Evolutionary conservation across 2,113 vertebrate species (phyloP).

Genomic region (Saccopteryx bilineata): DNA sequence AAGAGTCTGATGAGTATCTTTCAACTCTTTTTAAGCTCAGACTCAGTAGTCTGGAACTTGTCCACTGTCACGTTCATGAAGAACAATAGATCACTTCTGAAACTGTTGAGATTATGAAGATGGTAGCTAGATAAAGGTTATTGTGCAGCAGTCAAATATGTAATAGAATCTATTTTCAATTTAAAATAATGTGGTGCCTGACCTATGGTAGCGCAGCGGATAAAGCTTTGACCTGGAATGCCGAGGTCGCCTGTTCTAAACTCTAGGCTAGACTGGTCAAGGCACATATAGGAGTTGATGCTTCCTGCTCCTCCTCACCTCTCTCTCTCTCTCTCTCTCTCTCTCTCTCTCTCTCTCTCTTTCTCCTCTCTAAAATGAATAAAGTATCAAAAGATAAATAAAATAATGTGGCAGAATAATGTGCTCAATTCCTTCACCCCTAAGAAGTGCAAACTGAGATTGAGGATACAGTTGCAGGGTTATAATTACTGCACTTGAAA

Average conservation of each 20-base stretch:
- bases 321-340: too few species aligned
- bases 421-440: slow-evolving; percentile 26
- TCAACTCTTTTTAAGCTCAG: slow-evolving; percentile 81
- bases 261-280: too few species aligned
- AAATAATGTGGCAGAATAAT: slow-evolving; percentile 68
- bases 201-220: too few species aligned
- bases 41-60: slow-evolving; percentile 72
- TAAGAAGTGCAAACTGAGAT: slow-evolving; percentile 20
- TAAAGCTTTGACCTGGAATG: too few species aligned
- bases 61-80: slow-evolving; percentile 71
- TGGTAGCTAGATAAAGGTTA: slow-evolving; percentile 68
- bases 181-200: slow-evolving; percentile 68
- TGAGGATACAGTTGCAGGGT: slow-evolving; percentile 65
- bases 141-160: slow-evolving; percentile 53
- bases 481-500: slow-evolving; percentile 77
- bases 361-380: too few species aligned
- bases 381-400: not conserved
- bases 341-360: too few species aligned
- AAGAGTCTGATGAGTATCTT: slow-evolving; percentile 71
- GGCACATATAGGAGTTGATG: too few species aligned
- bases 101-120: slow-evolving; percentile 70
- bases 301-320: too few species aligned
- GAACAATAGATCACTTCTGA: slow-evolving; percentile 72
- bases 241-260: too few species aligned
- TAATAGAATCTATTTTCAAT: slow-evolving; percentile 53